Evolutionary conservation across 2,888 invertebrate genomes (phyloP), one percentile per base, ranked within the genome.

Genomic region (Muscina levida): DNA sequence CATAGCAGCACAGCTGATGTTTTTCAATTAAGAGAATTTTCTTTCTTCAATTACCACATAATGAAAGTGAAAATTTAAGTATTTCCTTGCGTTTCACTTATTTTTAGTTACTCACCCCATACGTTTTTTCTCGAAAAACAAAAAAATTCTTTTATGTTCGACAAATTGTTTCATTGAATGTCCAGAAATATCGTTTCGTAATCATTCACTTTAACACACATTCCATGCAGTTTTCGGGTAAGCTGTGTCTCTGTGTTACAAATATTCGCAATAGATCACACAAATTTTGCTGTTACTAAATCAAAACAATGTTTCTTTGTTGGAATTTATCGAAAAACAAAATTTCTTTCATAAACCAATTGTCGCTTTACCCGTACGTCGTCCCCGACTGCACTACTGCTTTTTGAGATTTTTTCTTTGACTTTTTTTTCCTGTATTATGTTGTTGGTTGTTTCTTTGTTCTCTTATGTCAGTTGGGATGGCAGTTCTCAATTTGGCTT

Each of bases 101-200:
- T 37, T 76, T 46, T 71, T 65, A 70, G 46, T 17, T 19, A 51
- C 70, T 71, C 56, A 77, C 56, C 65, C 62, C 62, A 75, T 53
- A 53, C 22, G 17, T 46, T 42, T 37, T 48, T n/a, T n/a, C n/a
- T 24, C n/a, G 17, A 31, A 19, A 59, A 68, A 66, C 56, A n/a
- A 4, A 1, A 46, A 46, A 15, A 48, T 53, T 10, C 24, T 74
- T 68, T 37, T 39, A 39, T 67, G 39, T 24, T 24, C 42, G 19
- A 1, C 22, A 31, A 67, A 39, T 31, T n/a, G 6, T 56, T 39
- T 65, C 22, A 62, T 62, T 37, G 53, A 66, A 37, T 42, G 65
- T 67, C 67, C 72, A 72, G 48, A 59, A 72, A 46, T 31, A 59
- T 59, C 48, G 59, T 72, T 62, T 72, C 72, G 72, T 72, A 72